Evolutionary conservation across 2,797 vertebrate species (phyloP), one percentile per base, ranked within the genome.

Genomic region (Carcharodon carcharias): DNA sequence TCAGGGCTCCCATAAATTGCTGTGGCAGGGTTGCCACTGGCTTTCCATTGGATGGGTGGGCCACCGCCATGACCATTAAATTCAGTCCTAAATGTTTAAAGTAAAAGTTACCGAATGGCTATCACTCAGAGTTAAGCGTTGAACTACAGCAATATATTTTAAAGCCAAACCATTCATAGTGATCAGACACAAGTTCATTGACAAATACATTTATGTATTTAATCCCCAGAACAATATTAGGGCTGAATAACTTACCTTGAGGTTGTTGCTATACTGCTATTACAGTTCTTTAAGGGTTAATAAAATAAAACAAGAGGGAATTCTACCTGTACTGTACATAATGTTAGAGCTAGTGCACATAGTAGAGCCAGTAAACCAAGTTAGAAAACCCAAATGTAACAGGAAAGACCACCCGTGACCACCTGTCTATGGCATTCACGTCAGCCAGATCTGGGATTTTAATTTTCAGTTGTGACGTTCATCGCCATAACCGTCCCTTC

Each of bases 381-480:
- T 99, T 99, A 97, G 99, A 99, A 98, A 99, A 98, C 96, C 98
- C 98, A 97, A 99, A 99, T 0, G 98, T 98, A 97, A 99, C 98
- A 63, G 99, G 99, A 97, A 99, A 99, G 96, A 99, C 97, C 96
- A 99, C 98, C 96, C 99, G 98, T 96, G 99, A 99, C 99, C 99
- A 99, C 97, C 99, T 99, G 98, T 99, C 99, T 97, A 99, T 99
- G 96, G 98, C 98, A 73, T 99, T 99, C 96, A 99, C 99, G 69
- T 99, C 99, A 85, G 98, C 99, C 97, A 99, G 98, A 97, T 99
- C 98, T 0, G 99, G 99, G 97, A 99, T 99, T 97, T 99, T 99
- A 97, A 99, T 98, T 97, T 98, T 99, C 96, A 99, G 98, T 97
- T 99, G 99, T 35, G 99, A 99, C 28, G 99, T 98, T 65, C 98